phyloP scores from a whole-genome alignment of 2,113 vertebrate genomes.

The Centropus bengalensis region DNA sequence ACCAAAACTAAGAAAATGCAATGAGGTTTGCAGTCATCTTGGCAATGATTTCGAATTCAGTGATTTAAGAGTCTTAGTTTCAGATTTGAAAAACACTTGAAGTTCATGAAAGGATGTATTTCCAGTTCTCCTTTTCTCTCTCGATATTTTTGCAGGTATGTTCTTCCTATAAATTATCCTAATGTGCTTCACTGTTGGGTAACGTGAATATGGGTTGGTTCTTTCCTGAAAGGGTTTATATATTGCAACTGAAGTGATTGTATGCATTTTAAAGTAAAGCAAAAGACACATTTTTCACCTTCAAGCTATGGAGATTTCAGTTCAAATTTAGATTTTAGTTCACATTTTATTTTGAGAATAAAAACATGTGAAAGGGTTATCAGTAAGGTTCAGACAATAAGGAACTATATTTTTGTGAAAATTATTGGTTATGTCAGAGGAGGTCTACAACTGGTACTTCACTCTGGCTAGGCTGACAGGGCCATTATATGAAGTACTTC shows the following conservation, averaged over 20 bases:
- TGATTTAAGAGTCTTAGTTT: background rate
- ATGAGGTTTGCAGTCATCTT: background rate
- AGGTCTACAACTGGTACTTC: background rate
- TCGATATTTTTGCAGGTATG: background rate
- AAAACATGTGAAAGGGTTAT: background rate
- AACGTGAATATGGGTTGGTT: background rate
- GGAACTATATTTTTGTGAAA: background rate
- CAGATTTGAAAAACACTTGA: background rate
- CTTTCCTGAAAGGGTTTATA: background rate
- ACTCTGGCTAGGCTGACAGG: background rate
- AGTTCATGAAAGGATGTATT: background rate
- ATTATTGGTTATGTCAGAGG: background rate
- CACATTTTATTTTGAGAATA: background rate
- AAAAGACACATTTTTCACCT: background rate
- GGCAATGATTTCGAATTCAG: background rate
- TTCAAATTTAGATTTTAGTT: background rate
- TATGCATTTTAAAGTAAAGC: background rate
- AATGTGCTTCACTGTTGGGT: background rate
- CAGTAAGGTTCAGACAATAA: background rate
- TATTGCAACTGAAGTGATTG: background rate
- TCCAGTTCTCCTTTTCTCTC: background rate
- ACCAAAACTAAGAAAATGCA: background rate
- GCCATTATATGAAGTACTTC: background rate
- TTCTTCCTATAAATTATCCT: background rate
- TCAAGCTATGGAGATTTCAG: background rate